Evolutionary conservation across 2,888 invertebrate genomes (phyloP), one percentile per base, ranked within the genome.

Genomic region (Melolontha melolontha): DNA sequence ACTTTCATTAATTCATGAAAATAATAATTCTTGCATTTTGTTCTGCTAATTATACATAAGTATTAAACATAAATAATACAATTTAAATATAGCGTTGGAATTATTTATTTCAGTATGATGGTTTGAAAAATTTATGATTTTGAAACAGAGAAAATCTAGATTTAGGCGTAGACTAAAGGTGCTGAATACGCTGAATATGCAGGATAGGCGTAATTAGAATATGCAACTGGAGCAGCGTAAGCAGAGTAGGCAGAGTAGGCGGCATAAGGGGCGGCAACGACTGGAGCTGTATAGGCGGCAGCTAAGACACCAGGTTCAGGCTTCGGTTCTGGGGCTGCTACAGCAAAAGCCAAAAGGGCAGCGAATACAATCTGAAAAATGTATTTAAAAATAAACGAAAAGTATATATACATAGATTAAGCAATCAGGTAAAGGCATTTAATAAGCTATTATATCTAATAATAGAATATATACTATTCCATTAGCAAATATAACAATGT

Each of bases 221-320:
- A 76, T n/a, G 74, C 67, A n/a, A 77, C 49, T 0, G 76, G 71
- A 14, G 78, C 74, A 11, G 78, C 74, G 10, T 76, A 75, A 1
- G 72, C 69, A 27, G 52, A 63, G n/a, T 71, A 67, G n/a, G 73
- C 59, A 10, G 70, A 69, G 14, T 74, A 73, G 0, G 76, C 70
- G 4, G 71, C 67, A 12, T 64, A 65, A n/a, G 72, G 69, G 12
- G 73, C 55, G n/a, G 71, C 83, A 69, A 83, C 79, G 27, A 83
- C 75, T 0, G 81, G 78, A 17, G 85, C 79, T 68, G 83, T 74
- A 71, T 75, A 71, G 40, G 73, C 74, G 16, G 74, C 77, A 11
- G 65, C 66, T 6, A 69, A 40, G 12, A 73, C 34, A 6, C 65
- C 65, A 39, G 69, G 69, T 22, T 69, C 66, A 27, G 80, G 78